Conservation (phyloP, 1,140 invertebrate genomes). For the Hestina assimilis region DNA sequence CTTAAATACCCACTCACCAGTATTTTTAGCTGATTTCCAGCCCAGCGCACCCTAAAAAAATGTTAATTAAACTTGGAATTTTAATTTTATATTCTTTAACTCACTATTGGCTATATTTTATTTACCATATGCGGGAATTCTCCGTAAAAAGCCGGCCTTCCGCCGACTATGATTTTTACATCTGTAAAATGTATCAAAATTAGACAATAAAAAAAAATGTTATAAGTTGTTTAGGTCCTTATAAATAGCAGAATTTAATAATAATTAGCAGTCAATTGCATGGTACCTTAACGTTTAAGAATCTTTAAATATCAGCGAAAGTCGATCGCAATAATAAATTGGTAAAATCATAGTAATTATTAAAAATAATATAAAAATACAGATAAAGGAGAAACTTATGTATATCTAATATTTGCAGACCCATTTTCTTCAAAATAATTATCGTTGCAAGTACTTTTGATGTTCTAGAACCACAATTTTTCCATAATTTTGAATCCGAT, state of each 20-base stretch:
- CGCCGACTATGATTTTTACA: not conserved
- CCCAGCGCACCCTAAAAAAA: constrained; percentile 26
- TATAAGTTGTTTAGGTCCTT: not conserved
- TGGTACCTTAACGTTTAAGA: no score
- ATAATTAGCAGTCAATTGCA: no score
- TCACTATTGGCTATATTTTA: not conserved
- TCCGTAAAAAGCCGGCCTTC: not conserved
- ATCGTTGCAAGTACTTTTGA: no score
- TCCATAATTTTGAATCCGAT: no score
- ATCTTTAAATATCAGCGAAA: no score
- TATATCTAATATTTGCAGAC: no score
- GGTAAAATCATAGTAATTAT: no score
- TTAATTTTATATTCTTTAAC: not conserved
- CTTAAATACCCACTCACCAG: constrained; percentile 33
- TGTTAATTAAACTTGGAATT: not conserved
- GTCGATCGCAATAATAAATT: no score
- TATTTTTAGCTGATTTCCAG: constrained; percentile 21
- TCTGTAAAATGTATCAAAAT: not conserved
- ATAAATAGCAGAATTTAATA: not conserved
- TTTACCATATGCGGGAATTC: constrained; percentile 5
- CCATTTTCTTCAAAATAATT: no score
- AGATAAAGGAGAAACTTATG: no score
- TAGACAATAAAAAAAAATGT: not conserved
- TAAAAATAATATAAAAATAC: no score
- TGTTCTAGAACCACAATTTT: no score